Conservation (phyloP, 2,797 vertebrate genomes). For the Halcyon chelicuti region DNA sequence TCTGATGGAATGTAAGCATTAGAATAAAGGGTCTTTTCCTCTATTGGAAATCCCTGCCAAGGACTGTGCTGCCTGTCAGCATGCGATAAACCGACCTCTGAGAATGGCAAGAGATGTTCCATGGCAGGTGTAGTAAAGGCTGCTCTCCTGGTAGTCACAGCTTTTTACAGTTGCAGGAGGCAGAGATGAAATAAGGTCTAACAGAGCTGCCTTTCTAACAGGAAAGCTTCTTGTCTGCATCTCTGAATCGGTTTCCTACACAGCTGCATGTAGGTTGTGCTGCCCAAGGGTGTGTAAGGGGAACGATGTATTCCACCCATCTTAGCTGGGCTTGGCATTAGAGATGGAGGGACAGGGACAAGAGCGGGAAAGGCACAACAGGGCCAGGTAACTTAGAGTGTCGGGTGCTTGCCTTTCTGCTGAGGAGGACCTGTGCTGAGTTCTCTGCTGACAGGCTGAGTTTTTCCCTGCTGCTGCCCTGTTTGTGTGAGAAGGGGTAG, state of each 20-base stretch:
- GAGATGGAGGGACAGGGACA: not conserved
- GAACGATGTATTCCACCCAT: not conserved
- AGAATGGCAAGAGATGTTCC: not conserved
- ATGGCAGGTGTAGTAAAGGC: not conserved
- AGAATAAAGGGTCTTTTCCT: not conserved
- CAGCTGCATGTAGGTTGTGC: not conserved
- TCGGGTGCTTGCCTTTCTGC: not conserved
- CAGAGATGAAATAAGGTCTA: not conserved
- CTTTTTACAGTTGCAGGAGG: not conserved
- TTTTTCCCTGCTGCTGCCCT: not conserved
- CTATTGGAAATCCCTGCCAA: not conserved
- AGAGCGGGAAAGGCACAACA: not conserved
- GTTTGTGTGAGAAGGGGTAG: not conserved
- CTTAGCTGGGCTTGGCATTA: not conserved
- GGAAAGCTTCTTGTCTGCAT: not conserved
- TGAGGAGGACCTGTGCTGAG: not conserved
- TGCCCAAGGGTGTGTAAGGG: not conserved
- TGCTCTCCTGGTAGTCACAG: not conserved
- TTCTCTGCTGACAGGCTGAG: not conserved
- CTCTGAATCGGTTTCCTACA: not conserved
- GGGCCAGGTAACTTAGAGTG: not conserved
- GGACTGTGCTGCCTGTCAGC: not conserved
- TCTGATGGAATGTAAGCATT: not conserved
- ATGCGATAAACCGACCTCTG: accelerated
- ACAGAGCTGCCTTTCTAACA: not conserved